Conservation (phyloP, 2,797 vertebrate species). For the Galaxias olidus region DNA sequence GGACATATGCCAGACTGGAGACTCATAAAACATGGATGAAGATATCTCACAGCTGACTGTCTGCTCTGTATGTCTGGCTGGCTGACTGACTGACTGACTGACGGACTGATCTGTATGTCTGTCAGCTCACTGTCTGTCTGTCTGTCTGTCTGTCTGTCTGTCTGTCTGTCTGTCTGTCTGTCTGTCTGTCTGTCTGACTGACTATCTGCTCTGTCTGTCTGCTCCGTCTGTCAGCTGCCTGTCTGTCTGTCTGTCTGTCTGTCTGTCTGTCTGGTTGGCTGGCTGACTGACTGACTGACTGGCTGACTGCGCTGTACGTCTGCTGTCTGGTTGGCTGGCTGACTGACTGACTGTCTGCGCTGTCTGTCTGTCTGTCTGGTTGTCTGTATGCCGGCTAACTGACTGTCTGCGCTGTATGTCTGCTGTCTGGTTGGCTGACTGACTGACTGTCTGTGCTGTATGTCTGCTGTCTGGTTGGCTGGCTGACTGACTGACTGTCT, state of each 20-base stretch:
- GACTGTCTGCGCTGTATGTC: conserved; percentile 39
- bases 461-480: conserved; percentile 56
- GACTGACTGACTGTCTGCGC: no score
- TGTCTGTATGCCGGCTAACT: no score
- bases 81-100: no score
- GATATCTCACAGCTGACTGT: conserved; percentile 64
- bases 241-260: no score
- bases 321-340: conserved; percentile 56
- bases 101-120: no score
- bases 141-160: conserved; percentile 37
- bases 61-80: conserved; percentile 57
- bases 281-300: no score
- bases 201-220: no score
- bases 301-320: conserved; percentile 64
- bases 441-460: conserved; percentile 64
- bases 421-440: conserved; percentile 7
- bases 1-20: conserved; percentile 67
- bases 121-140: conserved; percentile 32
- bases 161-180: conserved; percentile 4
- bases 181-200: no score
- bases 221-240: no score
- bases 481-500: no score
- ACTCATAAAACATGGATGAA: conserved; percentile 82
- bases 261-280: no score
- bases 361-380: conserved; percentile 45